Base-by-base conservation (phyloP, 2,797 vertebrate genomes). In the Myotis planiceps region DNA sequence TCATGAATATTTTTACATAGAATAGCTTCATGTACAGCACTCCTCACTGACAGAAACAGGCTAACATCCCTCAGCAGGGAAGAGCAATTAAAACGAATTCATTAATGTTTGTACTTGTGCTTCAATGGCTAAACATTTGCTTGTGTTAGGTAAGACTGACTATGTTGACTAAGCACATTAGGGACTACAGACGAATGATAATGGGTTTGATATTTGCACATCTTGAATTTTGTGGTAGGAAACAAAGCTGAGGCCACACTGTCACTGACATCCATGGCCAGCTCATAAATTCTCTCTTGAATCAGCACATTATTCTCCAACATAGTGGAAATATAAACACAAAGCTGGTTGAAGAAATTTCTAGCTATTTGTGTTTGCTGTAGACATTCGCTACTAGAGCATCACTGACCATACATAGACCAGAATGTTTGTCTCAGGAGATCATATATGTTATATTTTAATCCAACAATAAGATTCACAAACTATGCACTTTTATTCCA, bases 401-500 rank as follows among this genome's bases (percentile, higher is more conserved):
- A 45, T 14, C 14, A 29, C 51, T 81, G 37, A 51, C 18, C 13
- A 13, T 21, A 3, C 4, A 15, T 15, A 6, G 10, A 18, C 25
- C 34, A 68, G 39, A 47, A 65, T 79, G 23, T 85, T 65, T 74
- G 42, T 65, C 55, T 96, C 34, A 45, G n/a, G 58, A 90, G 34
- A 85, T 2, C 29, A 21, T 37, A 18, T 34, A n/a, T n/a, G 88
- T 92, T 80, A 8, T 95, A 63, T 92, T 83, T 71, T 90, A 93
- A 81, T 39, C 18, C 75, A 72, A 80, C 25, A 72, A 29, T 69
- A 75, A 60, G 49, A 16, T 72, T n/a, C 53, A 69, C 93, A 63
- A 87, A 42, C 63, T 95, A 6, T 94, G 51, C 96, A 85, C 88
- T 94, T 98, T 74, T 60, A 53, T 82, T 93, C 45, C 12, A 37